phyloP scores from a whole-genome alignment of 1,140 invertebrate species.

The Atta texana region DNA sequence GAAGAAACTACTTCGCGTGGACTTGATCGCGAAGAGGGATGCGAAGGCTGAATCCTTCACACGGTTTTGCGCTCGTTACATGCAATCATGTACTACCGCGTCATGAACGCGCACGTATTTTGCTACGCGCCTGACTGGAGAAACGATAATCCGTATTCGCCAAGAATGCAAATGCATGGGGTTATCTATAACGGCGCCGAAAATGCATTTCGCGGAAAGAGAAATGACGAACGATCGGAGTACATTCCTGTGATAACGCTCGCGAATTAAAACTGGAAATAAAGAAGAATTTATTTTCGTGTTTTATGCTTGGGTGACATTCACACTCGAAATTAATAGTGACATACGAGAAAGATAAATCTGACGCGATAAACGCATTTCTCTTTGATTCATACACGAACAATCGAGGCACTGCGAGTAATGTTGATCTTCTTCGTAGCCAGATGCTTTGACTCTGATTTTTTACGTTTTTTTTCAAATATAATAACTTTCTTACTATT shows the following conservation, averaged over 20 bases:
- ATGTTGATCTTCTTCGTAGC: background rate
- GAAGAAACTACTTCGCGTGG: slow-evolving; percentile 18
- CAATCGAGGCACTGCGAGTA: background rate
- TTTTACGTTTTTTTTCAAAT: background rate
- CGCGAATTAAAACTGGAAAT: slow-evolving; percentile 1
- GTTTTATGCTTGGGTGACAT: slow-evolving; percentile 5
- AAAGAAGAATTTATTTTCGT: slow-evolving; percentile 29
- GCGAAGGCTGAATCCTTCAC: slow-evolving; percentile 68
- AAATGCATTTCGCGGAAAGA: slow-evolving; percentile 24
- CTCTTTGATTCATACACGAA: background rate
- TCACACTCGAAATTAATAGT: slow-evolving; percentile 22
- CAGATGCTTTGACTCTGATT: background rate
- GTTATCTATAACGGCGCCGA: slow-evolving; percentile 22
- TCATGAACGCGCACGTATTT: slow-evolving; percentile 66
- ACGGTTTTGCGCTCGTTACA: slow-evolving; percentile 75
- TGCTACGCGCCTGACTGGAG: slow-evolving; percentile 17
- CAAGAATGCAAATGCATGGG: slow-evolving; percentile 40
- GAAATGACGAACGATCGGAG: slow-evolving; percentile 32
- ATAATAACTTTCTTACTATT: background rate
- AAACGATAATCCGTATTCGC: slow-evolving; percentile 48
- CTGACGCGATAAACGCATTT: background rate
- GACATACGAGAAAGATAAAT: slow-evolving; percentile 43
- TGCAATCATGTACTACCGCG: slow-evolving; percentile 59
- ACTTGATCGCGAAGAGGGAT: slow-evolving; percentile 13
- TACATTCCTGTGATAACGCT: background rate